Base-by-base conservation (phyloP, 1,140 invertebrate species). In the Thalassaphorura encarpata region DNA sequence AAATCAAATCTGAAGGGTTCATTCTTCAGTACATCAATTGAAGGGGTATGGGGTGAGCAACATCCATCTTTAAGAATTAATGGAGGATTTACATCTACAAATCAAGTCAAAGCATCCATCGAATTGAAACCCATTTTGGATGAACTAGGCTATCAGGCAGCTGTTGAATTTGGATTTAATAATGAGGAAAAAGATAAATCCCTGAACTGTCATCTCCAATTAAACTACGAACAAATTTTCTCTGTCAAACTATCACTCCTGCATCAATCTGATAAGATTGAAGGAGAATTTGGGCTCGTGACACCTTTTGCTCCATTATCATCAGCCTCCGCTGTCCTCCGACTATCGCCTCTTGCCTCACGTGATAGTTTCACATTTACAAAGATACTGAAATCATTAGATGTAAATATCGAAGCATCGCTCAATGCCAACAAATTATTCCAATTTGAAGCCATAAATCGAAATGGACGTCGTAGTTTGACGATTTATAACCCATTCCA, bases 401-500 rank as follows among this genome's bases (percentile, higher is more conserved):
- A 69, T 31, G 53, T 62, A 2, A 54, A 49, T 2, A 47, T 67
- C 5, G 66, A 64, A 6, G 51, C 64, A 2, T 55, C 50, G 11
- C 59, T 67, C n/a, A 68, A 70, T 52, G 61, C 53, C n/a, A 40
- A 51, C 5, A 55, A 58, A 27, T 36, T 62, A 1, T 41, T 66
- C 28, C 52, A 66, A 4, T 24, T 66, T 3, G 59, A 62, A 26
- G 45, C 64, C 5, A 24, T 68, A 6, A 66, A 58, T 36, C 47
- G 50, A 15, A 49, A 67, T n/a, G 61, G 58, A 16, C 39, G 52
- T 13, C 62, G 60, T 21, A 59, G 55, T n/a, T 49, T 70, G 4
- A 62, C 66, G 43, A 62, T 68, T 47, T 54, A 63, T 28, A 68
- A 68, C 52, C 66, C 67, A 4, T 24, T 66, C 3, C 52, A 46